phyloP scores from a whole-genome alignment of 2,113 vertebrate species.

The Daubentonia madagascariensis region DNA sequence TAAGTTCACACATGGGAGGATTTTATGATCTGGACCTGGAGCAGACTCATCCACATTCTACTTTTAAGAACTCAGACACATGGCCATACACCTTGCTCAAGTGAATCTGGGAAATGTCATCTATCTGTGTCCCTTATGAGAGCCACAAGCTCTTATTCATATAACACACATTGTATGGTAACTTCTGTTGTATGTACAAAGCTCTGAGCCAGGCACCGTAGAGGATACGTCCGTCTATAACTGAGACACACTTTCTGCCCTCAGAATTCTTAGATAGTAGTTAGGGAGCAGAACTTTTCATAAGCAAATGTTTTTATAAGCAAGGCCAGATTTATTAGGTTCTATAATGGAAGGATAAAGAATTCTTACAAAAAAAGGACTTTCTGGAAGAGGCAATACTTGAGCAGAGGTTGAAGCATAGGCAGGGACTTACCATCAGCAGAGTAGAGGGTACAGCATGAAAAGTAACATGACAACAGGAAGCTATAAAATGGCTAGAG shows the following conservation, averaged over 20 bases:
- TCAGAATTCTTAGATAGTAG: neutral
- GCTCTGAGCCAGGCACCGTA: neutral
- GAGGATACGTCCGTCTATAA: neutral
- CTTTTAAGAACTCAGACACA: neutral
- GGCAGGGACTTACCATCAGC: neutral
- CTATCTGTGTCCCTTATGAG: neutral
- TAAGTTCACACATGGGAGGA: neutral
- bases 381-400: neutral
- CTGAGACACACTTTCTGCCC: neutral
- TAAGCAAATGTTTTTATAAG: neutral
- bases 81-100: neutral
- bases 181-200: neutral
- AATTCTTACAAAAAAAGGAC: neutral
- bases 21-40: neutral
- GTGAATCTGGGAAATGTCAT: neutral
- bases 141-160: neutral
- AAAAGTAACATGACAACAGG: neutral
- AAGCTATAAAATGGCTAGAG: neutral
- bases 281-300: neutral
- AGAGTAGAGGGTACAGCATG: neutral
- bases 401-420: neutral
- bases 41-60: neutral
- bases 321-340: neutral
- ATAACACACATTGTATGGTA: neutral
- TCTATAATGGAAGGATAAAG: neutral